These are phyloP conservation scores for Calephelis nemesis DNA, from an alignment of 1,140 invertebrate genomes.

Conservation along the genomic window DNA sequence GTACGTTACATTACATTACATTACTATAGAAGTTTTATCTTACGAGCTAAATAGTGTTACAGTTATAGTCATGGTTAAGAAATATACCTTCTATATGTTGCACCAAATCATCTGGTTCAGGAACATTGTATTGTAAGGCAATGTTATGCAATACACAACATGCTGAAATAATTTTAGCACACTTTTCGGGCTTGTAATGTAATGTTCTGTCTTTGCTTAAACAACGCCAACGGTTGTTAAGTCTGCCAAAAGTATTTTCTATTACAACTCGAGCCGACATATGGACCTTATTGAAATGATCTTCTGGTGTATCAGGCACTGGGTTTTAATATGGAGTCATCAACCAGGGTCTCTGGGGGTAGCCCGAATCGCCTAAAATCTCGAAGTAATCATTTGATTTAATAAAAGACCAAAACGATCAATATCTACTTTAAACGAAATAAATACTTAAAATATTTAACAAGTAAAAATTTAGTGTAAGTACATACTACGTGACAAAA, in stretches of 20 bases:
- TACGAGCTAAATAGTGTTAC: too few relatives aligned
- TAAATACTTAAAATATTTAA: too few relatives aligned
- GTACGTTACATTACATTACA: too few relatives aligned
- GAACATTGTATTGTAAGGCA: slow-evolving; percentile 20
- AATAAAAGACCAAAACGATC: not conserved
- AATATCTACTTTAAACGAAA: too few relatives aligned
- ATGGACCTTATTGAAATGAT: slow-evolving; percentile 20
- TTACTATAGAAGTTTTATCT: too few relatives aligned
- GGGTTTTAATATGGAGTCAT: slow-evolving; percentile 31
- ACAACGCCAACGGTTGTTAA: slow-evolving; percentile 39
- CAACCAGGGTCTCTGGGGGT: slow-evolving; percentile 35
- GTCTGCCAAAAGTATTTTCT: slow-evolving; percentile 37
- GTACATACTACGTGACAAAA: too few relatives aligned
- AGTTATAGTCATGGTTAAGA: too few relatives aligned
- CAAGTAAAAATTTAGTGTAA: too few relatives aligned
- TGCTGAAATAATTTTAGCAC: slow-evolving; percentile 39
- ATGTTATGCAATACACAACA: slow-evolving; percentile 42
- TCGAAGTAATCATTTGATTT: slow-evolving; percentile 21
- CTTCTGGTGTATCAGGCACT: slow-evolving; percentile 22
- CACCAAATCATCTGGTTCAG: slow-evolving; percentile 7
- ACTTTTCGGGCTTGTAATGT: slow-evolving; percentile 39
- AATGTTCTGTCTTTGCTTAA: slow-evolving; percentile 40
- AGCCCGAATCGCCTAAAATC: slow-evolving; percentile 39
- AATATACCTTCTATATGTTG: too few relatives aligned
- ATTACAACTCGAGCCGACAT: slow-evolving; percentile 31